Base-by-base conservation (phyloP, 2,797 vertebrate genomes). In the Masticophis lateralis region DNA sequence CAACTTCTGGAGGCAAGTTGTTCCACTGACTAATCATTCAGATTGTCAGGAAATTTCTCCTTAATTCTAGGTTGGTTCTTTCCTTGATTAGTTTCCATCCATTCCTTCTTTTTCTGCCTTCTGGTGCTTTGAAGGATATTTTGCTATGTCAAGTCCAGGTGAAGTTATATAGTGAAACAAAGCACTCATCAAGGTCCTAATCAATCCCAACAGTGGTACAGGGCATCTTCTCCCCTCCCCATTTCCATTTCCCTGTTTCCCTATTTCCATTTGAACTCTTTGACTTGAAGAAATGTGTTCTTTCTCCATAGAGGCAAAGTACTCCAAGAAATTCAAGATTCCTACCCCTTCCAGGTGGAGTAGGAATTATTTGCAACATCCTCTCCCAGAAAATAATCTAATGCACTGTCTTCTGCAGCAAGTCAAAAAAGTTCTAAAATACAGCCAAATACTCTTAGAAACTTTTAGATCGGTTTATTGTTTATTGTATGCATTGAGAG, bases 391-490 rank as follows among this genome's bases (percentile, higher is more conserved):
- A 93, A 22, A 91, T 37, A 59, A 93, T 83, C n/a, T 61, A 74
- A 79, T 1, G 66, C 0, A 93, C 28, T 28, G 2, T 57, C 2
- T 56, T 0, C n/a, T 55, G 37, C 93, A 88, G 66, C 94, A 89
- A 66, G 79, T 92, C 94, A 89, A 89, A 0, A 0, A 94, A 87
- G 59, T 93, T 88, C 91, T 96, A 95, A 95, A 96, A 91, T 63
- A 90, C 92, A 94, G 63, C 87, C 89, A 94, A 94, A 95, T 91
- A 69, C 95, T 94, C 94, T 22, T 87, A 51, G 86, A 32, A 92
- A 74, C 89, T 94, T 92, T 88, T 92, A 37, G 86, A 53, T 47
- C 56, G 93, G 91, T 94, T 96, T 96, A 91, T 96, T 95, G 92
- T 94, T 96, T 96, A 91, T 96, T 95, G 91, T 89, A 93, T 14